Percentiles rank a stretch among this genome's conserved stretches.
These are phyloP conservation scores for Chitala chitala DNA, from an alignment of 2,113 vertebrate species.

Conservation along the genomic window DNA sequence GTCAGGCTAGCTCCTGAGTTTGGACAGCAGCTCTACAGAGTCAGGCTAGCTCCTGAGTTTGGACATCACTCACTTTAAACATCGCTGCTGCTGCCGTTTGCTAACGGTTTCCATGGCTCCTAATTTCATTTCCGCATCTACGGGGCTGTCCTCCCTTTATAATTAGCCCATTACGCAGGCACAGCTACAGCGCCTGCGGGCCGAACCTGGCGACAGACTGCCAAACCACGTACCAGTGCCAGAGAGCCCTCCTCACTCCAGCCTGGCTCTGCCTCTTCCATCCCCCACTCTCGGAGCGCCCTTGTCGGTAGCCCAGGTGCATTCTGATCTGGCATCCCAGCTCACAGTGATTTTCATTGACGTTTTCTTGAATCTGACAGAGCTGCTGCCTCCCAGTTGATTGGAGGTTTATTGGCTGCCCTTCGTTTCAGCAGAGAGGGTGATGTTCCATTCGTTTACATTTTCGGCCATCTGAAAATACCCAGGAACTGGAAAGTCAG, in stretches of 20 bases:
- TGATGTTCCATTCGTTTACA: background rate
- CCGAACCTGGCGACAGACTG: conserved; percentile 40
- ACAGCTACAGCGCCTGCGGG: conserved; percentile 35
- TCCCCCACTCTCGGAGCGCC: too few relatives aligned
- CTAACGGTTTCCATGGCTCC: conserved; percentile 5
- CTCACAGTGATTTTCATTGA: conserved; percentile 26
- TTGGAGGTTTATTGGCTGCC: background rate
- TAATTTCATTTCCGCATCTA: conserved; percentile 9
- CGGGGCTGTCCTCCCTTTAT: background rate
- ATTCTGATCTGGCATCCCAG: background rate
- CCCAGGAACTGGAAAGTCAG: conserved; percentile 16
- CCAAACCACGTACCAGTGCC: conserved; percentile 36
- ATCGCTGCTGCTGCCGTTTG: background rate
- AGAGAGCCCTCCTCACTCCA: conserved; percentile 8
- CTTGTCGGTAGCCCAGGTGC: background rate
- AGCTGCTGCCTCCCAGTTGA: too few relatives aligned
- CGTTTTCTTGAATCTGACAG: conserved; percentile 5
- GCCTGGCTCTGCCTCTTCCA: background rate
- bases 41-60: background rate
- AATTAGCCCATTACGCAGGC: conserved; percentile 53
- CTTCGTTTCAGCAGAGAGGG: conserved; percentile 8
- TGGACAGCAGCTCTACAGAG: background rate
- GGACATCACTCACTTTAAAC: background rate
- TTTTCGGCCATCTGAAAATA: conserved; percentile 13
- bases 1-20: too few relatives aligned